Percentiles rank a stretch among this genome's conserved stretches.
Conservation (phyloP, 2,797 vertebrate genomes). For the Xenentodon cancila region DNA sequence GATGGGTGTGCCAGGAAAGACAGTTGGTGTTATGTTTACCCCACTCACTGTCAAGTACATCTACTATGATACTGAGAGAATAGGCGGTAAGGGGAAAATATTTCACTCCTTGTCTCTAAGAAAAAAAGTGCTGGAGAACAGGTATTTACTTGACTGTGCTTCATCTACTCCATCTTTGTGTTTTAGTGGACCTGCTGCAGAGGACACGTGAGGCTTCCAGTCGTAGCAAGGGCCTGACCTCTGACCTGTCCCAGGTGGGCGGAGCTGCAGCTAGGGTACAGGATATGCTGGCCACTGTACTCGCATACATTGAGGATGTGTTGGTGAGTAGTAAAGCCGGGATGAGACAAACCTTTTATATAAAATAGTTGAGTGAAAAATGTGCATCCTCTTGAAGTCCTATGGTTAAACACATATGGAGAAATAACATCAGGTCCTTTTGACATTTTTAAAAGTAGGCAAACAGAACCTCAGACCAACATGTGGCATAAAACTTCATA, state of each 20-base stretch:
- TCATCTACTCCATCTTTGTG: neutral
- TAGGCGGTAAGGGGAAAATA: slow-evolving; percentile 85
- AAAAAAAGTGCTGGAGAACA: neutral
- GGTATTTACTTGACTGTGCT: neutral
- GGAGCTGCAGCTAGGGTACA: slow-evolving; percentile 88
- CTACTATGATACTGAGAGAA: slow-evolving; percentile 94
- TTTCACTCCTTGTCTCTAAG: neutral
- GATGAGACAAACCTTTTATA: neutral
- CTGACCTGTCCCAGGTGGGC: slow-evolving; percentile 94
- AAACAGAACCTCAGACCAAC: too few relatives aligned
- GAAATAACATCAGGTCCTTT: too few relatives aligned
- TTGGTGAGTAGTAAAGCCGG: slow-evolving; percentile 82
- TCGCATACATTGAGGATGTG: slow-evolving; percentile 95
- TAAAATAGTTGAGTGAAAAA: too few relatives aligned
- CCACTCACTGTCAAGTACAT: slow-evolving; percentile 91
- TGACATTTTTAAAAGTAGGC: too few relatives aligned
- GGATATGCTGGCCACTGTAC: slow-evolving; percentile 91
- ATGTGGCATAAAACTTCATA: too few relatives aligned
- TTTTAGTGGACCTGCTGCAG: slow-evolving; percentile 92
- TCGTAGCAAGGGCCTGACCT: slow-evolving; percentile 92
- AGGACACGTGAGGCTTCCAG: slow-evolving; percentile 89
- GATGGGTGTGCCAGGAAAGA: slow-evolving; percentile 98
- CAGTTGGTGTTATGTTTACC: slow-evolving; percentile 98
- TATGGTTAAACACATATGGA: too few relatives aligned
- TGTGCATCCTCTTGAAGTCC: too few relatives aligned